phyloP scores from a whole-genome alignment of 2,113 vertebrate genomes.

The Colaptes auratus region DNA sequence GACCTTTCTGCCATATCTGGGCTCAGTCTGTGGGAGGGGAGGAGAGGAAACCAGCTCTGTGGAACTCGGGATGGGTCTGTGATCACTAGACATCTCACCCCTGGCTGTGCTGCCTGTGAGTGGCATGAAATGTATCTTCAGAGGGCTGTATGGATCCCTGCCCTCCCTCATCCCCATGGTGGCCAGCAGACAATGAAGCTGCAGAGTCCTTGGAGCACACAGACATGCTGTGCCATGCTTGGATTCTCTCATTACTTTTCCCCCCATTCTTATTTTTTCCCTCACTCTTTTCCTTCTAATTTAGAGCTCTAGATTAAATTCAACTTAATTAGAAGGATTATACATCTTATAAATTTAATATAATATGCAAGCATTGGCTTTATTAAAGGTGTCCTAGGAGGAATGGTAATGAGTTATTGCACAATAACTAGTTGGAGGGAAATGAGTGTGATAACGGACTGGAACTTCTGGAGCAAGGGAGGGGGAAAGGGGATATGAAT shows the following conservation, averaged over 20 bases:
- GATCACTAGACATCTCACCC: neutral
- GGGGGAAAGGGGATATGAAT: neutral
- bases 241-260: neutral
- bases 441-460: constrained; percentile 44
- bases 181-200: neutral
- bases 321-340: constrained; percentile 75
- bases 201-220: neutral
- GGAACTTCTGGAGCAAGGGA: constrained; percentile 26
- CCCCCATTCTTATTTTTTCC: neutral
- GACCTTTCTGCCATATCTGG: neutral
- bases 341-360: constrained; percentile 75
- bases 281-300: constrained; percentile 30
- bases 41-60: neutral
- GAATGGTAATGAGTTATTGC: constrained; percentile 67
- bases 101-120: neutral
- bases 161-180: neutral
- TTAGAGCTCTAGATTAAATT: constrained; percentile 68
- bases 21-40: neutral
- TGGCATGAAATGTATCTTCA: constrained; percentile 6
- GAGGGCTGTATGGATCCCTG: neutral
- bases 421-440: constrained; percentile 52
- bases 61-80: neutral
- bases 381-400: constrained; percentile 73
- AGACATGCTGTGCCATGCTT: neutral
- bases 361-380: constrained; percentile 72